Percentiles rank a stretch among this genome's conserved stretches.
These are phyloP conservation scores for Lepidurus apus DNA, from an alignment of 1,140 invertebrate genomes.

Conservation along the genomic window DNA sequence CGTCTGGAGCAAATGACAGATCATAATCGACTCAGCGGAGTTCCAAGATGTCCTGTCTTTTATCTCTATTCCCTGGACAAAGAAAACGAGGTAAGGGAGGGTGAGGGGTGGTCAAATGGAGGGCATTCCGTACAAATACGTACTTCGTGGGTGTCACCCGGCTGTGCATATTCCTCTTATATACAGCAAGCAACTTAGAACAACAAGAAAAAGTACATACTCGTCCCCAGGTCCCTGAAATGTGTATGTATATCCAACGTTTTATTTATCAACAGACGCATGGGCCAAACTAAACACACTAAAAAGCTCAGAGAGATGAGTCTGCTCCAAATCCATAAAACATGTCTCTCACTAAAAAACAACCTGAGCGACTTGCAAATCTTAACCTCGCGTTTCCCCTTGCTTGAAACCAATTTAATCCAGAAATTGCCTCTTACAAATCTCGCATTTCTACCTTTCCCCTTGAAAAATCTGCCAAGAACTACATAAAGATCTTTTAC, in stretches of 20 bases:
- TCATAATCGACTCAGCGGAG: neutral
- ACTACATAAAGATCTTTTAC: too few species aligned
- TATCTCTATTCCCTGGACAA: neutral
- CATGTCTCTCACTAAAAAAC: neutral
- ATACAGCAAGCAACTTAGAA: neutral
- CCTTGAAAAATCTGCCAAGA: too few species aligned
- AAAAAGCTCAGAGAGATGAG: neutral
- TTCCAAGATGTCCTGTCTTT: neutral
- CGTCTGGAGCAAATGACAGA: conserved; percentile 7
- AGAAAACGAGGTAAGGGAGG: neutral
- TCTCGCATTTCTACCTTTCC: too few species aligned
- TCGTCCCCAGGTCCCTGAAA: neutral
- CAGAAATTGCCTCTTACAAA: too few species aligned
- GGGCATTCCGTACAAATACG: neutral
- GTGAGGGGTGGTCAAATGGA: neutral
- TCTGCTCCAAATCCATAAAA: conserved; percentile 5
- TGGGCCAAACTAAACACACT: conserved; percentile 10
- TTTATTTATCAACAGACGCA: conserved; percentile 12
- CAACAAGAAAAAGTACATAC: neutral
- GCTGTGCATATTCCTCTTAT: neutral
- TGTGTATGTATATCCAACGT: neutral
- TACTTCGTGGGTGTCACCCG: neutral
- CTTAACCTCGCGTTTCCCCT: too few species aligned
- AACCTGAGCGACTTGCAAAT: neutral
- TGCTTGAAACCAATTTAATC: too few species aligned